phyloP scores from a whole-genome alignment of 2,797 vertebrate genomes.

The Danio albolineatus region DNA sequence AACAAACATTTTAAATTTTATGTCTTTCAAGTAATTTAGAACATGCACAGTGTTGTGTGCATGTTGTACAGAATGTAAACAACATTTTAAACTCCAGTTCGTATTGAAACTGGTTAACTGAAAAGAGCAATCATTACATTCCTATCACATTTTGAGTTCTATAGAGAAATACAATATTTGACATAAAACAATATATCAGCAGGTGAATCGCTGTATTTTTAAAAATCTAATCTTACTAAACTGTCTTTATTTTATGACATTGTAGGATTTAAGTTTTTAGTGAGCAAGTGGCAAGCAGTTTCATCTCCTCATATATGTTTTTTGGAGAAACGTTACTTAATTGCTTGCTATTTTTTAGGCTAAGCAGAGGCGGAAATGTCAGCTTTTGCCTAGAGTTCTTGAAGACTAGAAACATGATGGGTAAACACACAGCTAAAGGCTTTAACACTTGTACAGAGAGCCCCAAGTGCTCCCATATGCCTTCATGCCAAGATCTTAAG shows the following conservation, averaged over 20 bases:
- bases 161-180: not conserved
- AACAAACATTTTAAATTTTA: no score
- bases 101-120: not conserved
- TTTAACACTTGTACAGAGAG: conserved; percentile 13
- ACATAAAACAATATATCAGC: no score
- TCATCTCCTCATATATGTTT: conserved; percentile 4
- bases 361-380: conserved; percentile 18
- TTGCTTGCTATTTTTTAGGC: conserved; percentile 8
- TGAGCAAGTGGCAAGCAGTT: not conserved
- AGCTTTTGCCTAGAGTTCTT: conserved; percentile 7
- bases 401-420: conserved; percentile 8
- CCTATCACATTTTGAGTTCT: not conserved
- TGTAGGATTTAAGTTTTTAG: not conserved
- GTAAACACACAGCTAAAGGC: conserved; percentile 1
- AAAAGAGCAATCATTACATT: not conserved
- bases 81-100: not conserved
- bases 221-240: not conserved
- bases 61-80: not conserved
- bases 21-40: no score
- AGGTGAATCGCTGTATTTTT: not conserved
- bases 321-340: not conserved
- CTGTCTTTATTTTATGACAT: not conserved
- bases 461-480: not conserved
- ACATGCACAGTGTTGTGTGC: not conserved
- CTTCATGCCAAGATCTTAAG: conserved; percentile 30